Evolutionary conservation across 1,140 invertebrate species (phyloP).

Genomic region (Pollicipes pollicipes): DNA sequence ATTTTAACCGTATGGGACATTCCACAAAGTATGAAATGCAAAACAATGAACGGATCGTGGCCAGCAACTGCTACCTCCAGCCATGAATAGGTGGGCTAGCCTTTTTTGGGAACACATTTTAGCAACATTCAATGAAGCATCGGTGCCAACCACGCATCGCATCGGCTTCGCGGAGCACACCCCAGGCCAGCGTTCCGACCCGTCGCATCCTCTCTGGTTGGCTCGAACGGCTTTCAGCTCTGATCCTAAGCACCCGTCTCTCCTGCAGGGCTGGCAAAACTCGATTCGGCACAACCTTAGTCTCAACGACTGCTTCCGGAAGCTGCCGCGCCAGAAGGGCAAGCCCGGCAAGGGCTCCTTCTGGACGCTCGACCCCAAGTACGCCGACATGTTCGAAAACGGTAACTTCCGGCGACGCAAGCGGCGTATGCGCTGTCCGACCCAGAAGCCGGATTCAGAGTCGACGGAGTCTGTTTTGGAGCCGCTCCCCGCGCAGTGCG

Average conservation of each 20-base stretch:
- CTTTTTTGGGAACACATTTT: too few species aligned
- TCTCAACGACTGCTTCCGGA: conserved; percentile 95
- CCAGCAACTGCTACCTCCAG: too few species aligned
- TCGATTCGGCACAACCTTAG: conserved; percentile 93
- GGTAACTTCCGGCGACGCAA: conserved; percentile 41
- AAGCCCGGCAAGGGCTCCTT: conserved; percentile 42
- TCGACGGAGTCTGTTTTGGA: background rate
- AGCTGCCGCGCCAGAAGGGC: conserved; percentile 42
- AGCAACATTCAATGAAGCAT: too few species aligned
- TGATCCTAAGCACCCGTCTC: background rate
- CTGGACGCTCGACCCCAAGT: conserved; percentile 39
- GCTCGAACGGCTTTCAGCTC: too few species aligned
- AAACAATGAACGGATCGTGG: too few species aligned
- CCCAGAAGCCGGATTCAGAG: background rate
- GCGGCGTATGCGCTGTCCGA: conserved; percentile 18
- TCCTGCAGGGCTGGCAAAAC: conserved; percentile 87
- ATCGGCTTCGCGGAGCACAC: too few species aligned
- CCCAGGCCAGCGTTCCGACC: too few species aligned
- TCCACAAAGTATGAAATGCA: too few species aligned
- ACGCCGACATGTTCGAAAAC: conserved; percentile 44
- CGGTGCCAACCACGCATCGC: too few species aligned
- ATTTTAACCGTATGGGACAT: too few species aligned
- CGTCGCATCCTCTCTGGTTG: too few species aligned
- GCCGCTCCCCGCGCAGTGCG: background rate
- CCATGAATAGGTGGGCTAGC: too few species aligned